Base-by-base conservation (phyloP, 2,797 vertebrate genomes). In the Kryptopterus vitreolus region DNA sequence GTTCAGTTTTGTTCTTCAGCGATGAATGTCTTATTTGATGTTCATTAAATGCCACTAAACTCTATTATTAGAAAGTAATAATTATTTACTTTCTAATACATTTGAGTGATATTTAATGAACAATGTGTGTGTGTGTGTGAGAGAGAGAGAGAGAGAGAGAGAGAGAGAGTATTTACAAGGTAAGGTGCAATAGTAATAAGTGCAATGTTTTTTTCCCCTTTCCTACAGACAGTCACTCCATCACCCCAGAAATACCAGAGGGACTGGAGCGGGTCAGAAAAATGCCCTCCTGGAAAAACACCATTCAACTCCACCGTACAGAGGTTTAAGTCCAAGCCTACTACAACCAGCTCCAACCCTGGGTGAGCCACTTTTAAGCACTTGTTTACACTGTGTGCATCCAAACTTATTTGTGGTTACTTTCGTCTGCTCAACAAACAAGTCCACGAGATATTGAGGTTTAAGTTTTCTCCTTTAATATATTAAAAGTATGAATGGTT, bases 221-320 rank as follows among this genome's bases (percentile, higher is more conserved):
- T 43, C 79, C 3, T 0, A 26, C 75, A 95, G 94, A 79, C 22
- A 0, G 50, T 18, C 80, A 90, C 87, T 3, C 94, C 94, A 0
- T 85, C 89, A 20, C 94, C 95, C 0, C 89, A 89, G 76, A 83
- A 69, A 0, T 96, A 96, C 87, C 94, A 95, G 73, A 62, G 65
- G 15, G 77, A 90, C 65, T 90, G 83, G 63, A 82, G 33, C 24
- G 31, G 0, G 20, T 87, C 91, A 18, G 87, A 53, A 55, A 85
- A 84, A 33, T 10, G 26, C 38, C 87, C 87, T 57, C 87, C 90
- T 12, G 76, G 70, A 62, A 89, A 74, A 80, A 90, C 84, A 7
- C 92, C 95, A 0, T 96, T 97, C 82, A 91, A 85, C 83, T 85
- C 82, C 1, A 88, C 85, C 31, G 6, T 88, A 16, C 77, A 82